A percentile compares a stretch with the other conserved stretches of the same genome.
Conservation (phyloP, 2,888 invertebrate genomes). For the Diloba caeruleocephala region DNA sequence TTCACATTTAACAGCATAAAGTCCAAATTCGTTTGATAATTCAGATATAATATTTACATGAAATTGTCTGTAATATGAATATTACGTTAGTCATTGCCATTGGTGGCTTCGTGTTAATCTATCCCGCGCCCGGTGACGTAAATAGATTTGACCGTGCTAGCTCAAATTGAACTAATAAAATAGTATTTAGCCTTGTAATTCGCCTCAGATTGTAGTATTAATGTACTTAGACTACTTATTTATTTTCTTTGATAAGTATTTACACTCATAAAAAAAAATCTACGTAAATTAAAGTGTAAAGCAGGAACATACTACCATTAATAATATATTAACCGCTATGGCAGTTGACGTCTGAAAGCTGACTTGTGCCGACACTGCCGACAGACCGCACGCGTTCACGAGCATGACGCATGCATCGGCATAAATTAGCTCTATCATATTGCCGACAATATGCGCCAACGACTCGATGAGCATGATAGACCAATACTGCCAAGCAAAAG, state of each 20-base stretch:
- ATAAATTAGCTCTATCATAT: no score
- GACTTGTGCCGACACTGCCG: no score
- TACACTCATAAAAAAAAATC: no score
- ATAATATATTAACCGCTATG: no score
- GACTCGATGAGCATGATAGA: no score
- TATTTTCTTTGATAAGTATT: background rate
- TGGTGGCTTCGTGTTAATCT: conserved; percentile 47
- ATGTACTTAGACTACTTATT: background rate
- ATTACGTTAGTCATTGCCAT: conserved; percentile 51
- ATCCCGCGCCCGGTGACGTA: conserved; percentile 40
- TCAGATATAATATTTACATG: conserved; percentile 37
- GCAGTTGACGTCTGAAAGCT: no score
- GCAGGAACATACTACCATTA: no score
- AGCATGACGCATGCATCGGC: no score
- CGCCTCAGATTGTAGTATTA: conserved; percentile 8
- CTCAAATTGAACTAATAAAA: conserved; percentile 26
- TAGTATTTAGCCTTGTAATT: conserved; percentile 10
- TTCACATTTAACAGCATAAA: conserved; percentile 1
- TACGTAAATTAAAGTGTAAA: no score
- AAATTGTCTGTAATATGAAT: conserved; percentile 53
- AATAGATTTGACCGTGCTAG: conserved; percentile 44
- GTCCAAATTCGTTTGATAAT: conserved; percentile 1
- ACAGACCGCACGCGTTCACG: no score
- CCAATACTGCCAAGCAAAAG: no score
- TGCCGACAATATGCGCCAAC: no score